Evolutionary conservation across 30 jellyfish, hydroid and myxozoan genomes (phyloP).

Genomic region (Nemopilema nomurai): DNA sequence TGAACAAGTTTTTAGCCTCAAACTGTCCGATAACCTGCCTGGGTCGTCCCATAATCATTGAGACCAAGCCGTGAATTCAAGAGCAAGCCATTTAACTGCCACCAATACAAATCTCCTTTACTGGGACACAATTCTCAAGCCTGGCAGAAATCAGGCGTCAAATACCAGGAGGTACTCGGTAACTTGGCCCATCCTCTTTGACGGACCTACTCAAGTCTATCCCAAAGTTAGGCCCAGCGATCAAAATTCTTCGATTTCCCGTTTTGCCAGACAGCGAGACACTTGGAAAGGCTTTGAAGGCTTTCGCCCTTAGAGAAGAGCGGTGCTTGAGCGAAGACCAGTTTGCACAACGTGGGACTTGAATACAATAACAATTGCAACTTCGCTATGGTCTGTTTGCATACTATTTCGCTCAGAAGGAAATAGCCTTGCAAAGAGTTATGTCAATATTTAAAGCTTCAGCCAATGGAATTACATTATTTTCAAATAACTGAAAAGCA

Average conservation of each 20-base stretch:
- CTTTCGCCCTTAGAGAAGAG: background rate
- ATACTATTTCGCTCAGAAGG: background rate
- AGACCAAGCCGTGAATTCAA: no score
- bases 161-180: no score
- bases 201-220: no score
- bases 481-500: background rate
- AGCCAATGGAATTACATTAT: background rate
- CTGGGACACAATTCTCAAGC: no score
- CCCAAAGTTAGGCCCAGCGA: no score
- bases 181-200: no score
- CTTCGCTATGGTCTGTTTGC: background rate
- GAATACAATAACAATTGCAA: background rate
- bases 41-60: no score
- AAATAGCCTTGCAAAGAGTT: background rate
- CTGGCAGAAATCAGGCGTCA: no score
- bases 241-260: background rate
- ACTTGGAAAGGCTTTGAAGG: background rate
- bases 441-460: background rate
- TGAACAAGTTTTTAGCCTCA: no score
- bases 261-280: background rate
- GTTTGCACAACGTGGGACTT: background rate
- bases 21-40: no score
- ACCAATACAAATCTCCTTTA: no score
- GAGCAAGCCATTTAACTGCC: no score
- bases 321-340: background rate